Base-by-base conservation (phyloP, 2,113 vertebrate species). In the Irena cyanogastra region DNA sequence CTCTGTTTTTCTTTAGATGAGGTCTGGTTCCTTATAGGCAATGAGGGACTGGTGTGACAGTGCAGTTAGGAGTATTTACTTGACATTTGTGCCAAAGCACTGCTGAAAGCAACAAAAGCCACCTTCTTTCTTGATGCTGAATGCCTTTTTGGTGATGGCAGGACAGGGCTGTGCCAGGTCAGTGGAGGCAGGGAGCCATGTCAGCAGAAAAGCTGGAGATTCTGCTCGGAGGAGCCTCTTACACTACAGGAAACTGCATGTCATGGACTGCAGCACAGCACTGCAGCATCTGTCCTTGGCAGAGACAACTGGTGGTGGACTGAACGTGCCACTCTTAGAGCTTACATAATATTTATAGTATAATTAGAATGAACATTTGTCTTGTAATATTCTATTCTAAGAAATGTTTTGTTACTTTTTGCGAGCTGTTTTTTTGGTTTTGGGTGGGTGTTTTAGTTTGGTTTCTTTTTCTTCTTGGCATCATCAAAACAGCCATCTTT, bases 401-500 rank as follows among this genome's bases (percentile, higher is more conserved):
- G 39, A 78, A 74, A 41, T 12, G 17, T 75, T 89, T 53, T 53
- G 12, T 57, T 69, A n/a, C 8, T 42, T 78, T 84, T 74, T 72
- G 6, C 44, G 22, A 44, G 35, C 27, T 60, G 18, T 19, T 35
- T 42, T 42, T 45, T n/a, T 11, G 3, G 1, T 3, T 49, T 88
- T 6, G 31, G 19, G 31, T 37, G 26, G 35, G 2, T 5, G 4
- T 31, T 47, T 61, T 41, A 2, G 1, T 60, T 42, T 21, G 17
- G 0, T 20, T 35, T 37, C 26, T 56, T 64, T 39, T 44, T 64
- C 50, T 81, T 87, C 96, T 98, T 97, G 94, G 93, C 45, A 97
- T 97, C 69, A 97, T 76, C 19, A 60, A 94, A 93, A 96, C 76
- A 42, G 85, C 90, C 47, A 96, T 93, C 83, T 97, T 98, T 39